These are phyloP conservation scores for Acrossocheilus wenchowensis DNA, from an alignment of 2,797 vertebrate species.

Conservation along the genomic window DNA sequence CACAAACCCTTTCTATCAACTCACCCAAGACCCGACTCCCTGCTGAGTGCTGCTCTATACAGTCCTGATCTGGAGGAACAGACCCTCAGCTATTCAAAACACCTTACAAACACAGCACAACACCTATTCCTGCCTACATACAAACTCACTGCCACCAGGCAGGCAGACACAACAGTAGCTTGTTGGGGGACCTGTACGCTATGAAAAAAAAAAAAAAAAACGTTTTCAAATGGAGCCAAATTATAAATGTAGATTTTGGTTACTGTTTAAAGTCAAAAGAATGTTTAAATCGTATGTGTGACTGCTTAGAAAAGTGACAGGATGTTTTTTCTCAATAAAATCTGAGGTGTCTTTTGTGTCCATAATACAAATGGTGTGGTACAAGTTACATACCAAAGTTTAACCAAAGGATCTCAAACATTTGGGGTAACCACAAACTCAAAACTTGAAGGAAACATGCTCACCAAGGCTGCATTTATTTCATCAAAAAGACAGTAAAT, in stretches of 20 bases:
- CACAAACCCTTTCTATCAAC: slow-evolving; percentile 81
- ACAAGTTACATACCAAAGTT: neutral
- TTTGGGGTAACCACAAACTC: neutral
- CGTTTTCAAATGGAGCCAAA: neutral
- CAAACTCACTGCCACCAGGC: slow-evolving; percentile 32
- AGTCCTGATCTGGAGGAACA: slow-evolving; percentile 75
- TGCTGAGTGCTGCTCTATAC: slow-evolving; percentile 91
- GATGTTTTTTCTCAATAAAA: neutral
- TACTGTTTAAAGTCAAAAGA: neutral
- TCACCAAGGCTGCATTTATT: neutral
- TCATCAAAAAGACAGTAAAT: neutral
- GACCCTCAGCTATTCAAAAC: slow-evolving; percentile 44
- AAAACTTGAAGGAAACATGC: neutral
- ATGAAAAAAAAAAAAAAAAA: neutral
- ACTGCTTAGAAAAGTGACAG: neutral
- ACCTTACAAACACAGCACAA: slow-evolving; percentile 42
- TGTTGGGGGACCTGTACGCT: neutral
- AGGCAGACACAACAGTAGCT: slow-evolving; percentile 8
- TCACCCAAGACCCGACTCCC: slow-evolving; percentile 85
- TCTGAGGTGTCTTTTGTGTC: neutral
- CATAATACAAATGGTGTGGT: neutral
- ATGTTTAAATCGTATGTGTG: neutral
- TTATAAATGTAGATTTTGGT: neutral
- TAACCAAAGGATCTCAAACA: neutral
- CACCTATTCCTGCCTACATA: slow-evolving; percentile 34